phyloP scores from a whole-genome alignment of 35 echinoderm and acorn worm genomes.

The Diadema setosum region DNA sequence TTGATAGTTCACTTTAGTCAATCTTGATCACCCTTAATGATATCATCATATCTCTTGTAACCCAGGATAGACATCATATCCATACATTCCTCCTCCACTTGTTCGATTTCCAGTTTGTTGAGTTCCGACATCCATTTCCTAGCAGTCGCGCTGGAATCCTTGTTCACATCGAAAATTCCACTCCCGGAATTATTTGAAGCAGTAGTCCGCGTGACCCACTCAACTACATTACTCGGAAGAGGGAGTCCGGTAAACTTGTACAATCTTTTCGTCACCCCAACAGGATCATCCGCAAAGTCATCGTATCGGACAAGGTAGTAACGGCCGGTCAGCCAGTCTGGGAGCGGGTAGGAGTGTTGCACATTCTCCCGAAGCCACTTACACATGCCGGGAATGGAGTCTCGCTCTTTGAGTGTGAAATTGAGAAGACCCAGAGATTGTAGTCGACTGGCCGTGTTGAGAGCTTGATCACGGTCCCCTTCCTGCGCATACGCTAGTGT shows the following conservation, averaged over 20 bases:
- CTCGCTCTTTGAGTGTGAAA: neutral
- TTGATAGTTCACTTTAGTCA: too few relatives aligned
- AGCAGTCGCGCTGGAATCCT: slow-evolving; percentile 59
- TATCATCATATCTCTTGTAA: neutral
- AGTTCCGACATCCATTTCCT: slow-evolving; percentile 32
- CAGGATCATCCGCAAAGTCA: slow-evolving; percentile 51
- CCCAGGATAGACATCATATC: neutral
- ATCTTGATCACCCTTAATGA: too few relatives aligned
- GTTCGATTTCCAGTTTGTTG: neutral
- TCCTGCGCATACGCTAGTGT: neutral
- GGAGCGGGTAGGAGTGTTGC: neutral
- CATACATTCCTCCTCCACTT: neutral
- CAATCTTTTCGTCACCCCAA: slow-evolving; percentile 14
- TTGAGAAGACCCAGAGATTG: neutral
- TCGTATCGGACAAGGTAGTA: slow-evolving; percentile 71
- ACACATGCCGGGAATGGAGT: slow-evolving; percentile 67
- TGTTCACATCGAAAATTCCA: slow-evolving; percentile 40
- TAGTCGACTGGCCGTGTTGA: neutral
- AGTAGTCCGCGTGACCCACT: slow-evolving; percentile 61
- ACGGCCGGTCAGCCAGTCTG: slow-evolving; percentile 21
- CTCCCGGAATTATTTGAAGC: neutral
- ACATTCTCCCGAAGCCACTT: slow-evolving; percentile 43
- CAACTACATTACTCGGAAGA: slow-evolving; percentile 18
- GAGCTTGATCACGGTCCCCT: neutral
- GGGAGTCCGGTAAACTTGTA: slow-evolving; percentile 70